Conservation (phyloP, 2,797 vertebrate species). For the Microctenopoma steveboyesi region DNA sequence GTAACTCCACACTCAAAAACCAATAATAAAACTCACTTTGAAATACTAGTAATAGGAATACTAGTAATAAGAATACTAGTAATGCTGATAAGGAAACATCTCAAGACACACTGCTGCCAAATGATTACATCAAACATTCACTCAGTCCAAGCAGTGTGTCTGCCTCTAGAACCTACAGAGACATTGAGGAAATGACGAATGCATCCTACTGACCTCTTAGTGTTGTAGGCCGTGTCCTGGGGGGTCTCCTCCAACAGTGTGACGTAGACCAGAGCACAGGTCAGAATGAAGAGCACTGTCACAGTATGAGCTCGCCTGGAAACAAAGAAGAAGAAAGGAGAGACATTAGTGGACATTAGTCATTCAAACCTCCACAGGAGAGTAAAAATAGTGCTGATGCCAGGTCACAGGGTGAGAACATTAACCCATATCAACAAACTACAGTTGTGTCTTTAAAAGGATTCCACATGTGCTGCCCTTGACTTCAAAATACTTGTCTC, state of each 20-base stretch:
- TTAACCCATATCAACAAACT: background rate
- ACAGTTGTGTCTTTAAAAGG: background rate
- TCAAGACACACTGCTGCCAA: background rate
- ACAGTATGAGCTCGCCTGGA: constrained; percentile 96
- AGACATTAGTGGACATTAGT: constrained; percentile 1
- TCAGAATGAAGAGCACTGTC: constrained; percentile 96
- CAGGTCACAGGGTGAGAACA: background rate
- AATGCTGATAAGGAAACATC: background rate
- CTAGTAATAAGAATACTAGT: no score
- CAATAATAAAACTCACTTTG: background rate
- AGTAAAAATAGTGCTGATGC: background rate
- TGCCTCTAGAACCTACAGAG: background rate
- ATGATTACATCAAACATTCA: background rate
- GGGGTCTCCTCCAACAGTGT: constrained; percentile 97
- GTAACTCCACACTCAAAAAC: background rate
- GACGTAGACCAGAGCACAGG: constrained; percentile 94
- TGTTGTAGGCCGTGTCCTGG: constrained; percentile 95
- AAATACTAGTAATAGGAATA: background rate
- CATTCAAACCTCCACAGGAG: background rate
- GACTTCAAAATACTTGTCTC: background rate
- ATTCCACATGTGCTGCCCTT: background rate
- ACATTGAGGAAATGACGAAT: constrained; percentile 1
- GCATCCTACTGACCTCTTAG: constrained; percentile 88
- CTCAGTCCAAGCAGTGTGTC: constrained; percentile 5
- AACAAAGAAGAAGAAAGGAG: constrained; percentile 22